Percentiles rank a stretch among this genome's conserved stretches.
These are phyloP conservation scores for Smithornis capensis DNA, from an alignment of 2,113 vertebrate species.

Conservation along the genomic window DNA sequence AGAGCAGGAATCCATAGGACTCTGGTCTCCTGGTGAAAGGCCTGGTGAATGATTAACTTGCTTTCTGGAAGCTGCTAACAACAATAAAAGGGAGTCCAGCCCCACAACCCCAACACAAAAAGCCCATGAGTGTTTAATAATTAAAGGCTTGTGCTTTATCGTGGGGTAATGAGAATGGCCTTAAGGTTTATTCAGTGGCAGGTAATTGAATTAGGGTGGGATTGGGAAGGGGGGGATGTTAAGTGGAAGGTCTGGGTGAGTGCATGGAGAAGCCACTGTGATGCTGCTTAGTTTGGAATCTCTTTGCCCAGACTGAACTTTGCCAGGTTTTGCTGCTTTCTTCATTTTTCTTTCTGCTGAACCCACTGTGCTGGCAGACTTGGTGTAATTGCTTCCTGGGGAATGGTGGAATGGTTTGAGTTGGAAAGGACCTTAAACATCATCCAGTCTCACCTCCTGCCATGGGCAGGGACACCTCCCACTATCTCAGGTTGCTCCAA, in stretches of 20 bases:
- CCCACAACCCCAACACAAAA: conserved; percentile 11
- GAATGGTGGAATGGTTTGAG: not conserved
- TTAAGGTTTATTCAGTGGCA: not conserved
- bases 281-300: not conserved
- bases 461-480: not conserved
- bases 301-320: not conserved
- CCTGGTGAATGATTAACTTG: conserved; percentile 66
- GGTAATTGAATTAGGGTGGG: conserved; percentile 57
- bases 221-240: not conserved
- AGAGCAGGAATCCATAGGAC: not conserved
- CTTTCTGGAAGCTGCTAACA: conserved; percentile 38
- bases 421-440: not conserved
- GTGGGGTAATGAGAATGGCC: not conserved
- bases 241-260: not conserved
- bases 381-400: not conserved
- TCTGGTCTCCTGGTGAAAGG: conserved; percentile 26
- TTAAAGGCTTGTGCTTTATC: conserved; percentile 63
- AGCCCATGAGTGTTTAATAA: conserved; percentile 59
- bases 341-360: not conserved
- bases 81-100: conserved; percentile 29
- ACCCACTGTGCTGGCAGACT: not conserved
- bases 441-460: not conserved
- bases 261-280: not conserved
- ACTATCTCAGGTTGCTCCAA: rapidly evolving
- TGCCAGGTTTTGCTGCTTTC: not conserved